phyloP scores from a whole-genome alignment of 2,888 invertebrate genomes.

The Cremastinae sp. region DNA sequence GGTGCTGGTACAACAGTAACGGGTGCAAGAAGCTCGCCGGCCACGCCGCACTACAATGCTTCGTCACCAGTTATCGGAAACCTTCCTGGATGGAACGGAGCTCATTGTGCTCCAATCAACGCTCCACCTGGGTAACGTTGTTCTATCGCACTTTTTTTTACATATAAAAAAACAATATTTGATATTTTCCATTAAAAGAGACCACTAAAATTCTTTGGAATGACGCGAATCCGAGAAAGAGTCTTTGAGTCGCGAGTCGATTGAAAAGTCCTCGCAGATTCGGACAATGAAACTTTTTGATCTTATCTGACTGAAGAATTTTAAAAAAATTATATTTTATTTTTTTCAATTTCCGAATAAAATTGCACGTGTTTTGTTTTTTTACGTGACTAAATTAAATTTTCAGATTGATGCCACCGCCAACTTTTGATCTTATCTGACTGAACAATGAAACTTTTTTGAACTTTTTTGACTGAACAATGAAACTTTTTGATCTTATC shows the following conservation, averaged over 20 bases:
- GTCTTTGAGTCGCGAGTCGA: slow-evolving; percentile 76
- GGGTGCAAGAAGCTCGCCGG: slow-evolving; percentile 76
- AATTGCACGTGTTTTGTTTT: too few relatives aligned
- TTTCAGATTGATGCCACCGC: slow-evolving; percentile 72
- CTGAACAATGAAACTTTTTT: slow-evolving; percentile 48
- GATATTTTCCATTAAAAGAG: neutral
- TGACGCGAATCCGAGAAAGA: slow-evolving; percentile 76
- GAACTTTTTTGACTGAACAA: slow-evolving; percentile 57
- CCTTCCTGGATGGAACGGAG: slow-evolving; percentile 74
- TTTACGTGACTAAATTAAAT: neutral
- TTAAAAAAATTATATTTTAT: neutral
- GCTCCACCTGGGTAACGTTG: slow-evolving; percentile 69
- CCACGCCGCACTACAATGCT: slow-evolving; percentile 76
- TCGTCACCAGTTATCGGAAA: slow-evolving; percentile 74
- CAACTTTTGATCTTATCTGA: slow-evolving; percentile 79
- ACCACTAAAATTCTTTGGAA: slow-evolving; percentile 53
- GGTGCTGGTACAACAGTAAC: slow-evolving; percentile 71
- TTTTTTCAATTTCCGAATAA: neutral
- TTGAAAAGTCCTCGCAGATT: slow-evolving; percentile 72
- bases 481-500: slow-evolving; percentile 62
- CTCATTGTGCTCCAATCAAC: slow-evolving; percentile 72
- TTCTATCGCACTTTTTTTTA: slow-evolving; percentile 9
- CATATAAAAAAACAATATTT: neutral
- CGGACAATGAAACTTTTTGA: slow-evolving; percentile 68
- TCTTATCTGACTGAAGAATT: too few relatives aligned